Base-by-base conservation (phyloP, 2,888 invertebrate species). In the Nomada goodeniana region DNA sequence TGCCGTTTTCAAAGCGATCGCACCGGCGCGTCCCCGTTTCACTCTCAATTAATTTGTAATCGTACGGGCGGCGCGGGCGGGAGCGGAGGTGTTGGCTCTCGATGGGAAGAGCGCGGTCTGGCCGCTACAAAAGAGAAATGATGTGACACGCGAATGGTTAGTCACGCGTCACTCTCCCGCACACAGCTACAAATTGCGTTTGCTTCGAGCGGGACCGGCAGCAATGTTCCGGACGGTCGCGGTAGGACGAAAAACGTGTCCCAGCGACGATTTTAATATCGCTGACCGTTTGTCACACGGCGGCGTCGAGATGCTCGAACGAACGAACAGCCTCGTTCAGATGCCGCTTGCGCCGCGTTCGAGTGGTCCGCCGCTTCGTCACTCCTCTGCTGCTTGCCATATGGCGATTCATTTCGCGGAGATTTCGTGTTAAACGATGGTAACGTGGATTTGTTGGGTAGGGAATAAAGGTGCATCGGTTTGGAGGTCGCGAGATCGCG, bases 41-140 rank as follows among this genome's bases (percentile, higher is more conserved):
- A 88, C 87, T 88, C 88, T 89, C 88, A 86, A 88, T 88, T 88
- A 88, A 88, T 88, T 89, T 83, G 86, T 87, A 89, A 88, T 87
- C 83, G 70, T n/a, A 15, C 47, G n/a, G n/a, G 80, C 47, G 47
- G 15, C 15, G 47, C 10, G 47, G 15, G 78, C 53, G 67, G 15
- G 1, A 13, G 15, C 3, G 5, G n/a, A 15, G 63, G 29, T 23
- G n/a, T 1, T 23, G 2, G 15, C 71, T 18, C 71, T 74, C 69
- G 55, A 77, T 76, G 73, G 73, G 78, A 82, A 76, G 80, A 76
- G 60, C 71, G 63, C 42, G 63, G 44, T 63, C 68, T 84, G 36
- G 0, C 52, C 55, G 83, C 82, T 44, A 52, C 84, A 75, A 67
- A 89, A 87, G 88, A 88, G 88, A 89, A 88, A 88, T 88, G 88